phyloP scores from a whole-genome alignment of 2,888 invertebrate species.

The Apotomis turbidana region DNA sequence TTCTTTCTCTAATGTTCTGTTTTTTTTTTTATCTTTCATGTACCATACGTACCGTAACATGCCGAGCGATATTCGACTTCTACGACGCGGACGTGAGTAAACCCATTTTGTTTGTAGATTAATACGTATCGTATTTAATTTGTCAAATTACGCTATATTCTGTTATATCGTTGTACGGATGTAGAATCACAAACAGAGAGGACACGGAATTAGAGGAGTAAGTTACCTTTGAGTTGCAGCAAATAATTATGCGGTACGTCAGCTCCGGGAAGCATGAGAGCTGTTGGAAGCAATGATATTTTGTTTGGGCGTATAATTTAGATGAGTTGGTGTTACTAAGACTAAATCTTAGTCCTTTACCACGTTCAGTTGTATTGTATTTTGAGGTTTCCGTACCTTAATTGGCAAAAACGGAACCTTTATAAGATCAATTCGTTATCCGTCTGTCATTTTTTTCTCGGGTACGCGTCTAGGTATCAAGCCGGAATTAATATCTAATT shows the following conservation, averaged over 20 bases:
- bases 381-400: too few species aligned
- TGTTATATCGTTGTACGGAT: neutral
- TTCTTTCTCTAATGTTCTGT: constrained; percentile 17
- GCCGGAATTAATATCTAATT: too few species aligned
- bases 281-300: neutral
- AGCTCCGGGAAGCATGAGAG: neutral
- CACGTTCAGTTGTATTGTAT: too few species aligned
- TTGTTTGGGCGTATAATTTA: neutral
- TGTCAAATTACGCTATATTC: too few species aligned
- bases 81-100: too few species aligned
- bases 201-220: neutral
- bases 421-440: too few species aligned
- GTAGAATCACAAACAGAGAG: neutral
- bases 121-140: too few species aligned
- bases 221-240: neutral
- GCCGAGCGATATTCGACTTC: too few species aligned
- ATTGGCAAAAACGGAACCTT: too few species aligned
- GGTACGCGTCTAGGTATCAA: too few species aligned
- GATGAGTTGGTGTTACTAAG: neutral
- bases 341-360: neutral
- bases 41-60: neutral
- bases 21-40: constrained; percentile 13
- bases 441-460: too few species aligned
- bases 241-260: constrained; percentile 3
- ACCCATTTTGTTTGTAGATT: too few species aligned